Evolutionary conservation across 2,888 invertebrate genomes (phyloP), one percentile per base, ranked within the genome.

Genomic region (Artemia sp.): DNA sequence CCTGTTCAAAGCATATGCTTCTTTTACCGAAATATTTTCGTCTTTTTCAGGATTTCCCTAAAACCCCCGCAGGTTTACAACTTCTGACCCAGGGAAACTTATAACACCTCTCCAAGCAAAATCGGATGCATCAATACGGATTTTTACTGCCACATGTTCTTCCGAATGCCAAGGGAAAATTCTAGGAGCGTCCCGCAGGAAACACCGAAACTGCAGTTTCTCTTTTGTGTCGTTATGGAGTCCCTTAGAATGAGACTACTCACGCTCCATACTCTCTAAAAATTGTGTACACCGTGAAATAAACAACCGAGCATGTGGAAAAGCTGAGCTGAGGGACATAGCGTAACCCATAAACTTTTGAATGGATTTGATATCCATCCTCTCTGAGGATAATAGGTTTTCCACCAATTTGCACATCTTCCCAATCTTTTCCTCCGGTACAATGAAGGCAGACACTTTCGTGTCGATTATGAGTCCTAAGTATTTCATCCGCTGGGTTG

Each of bases 401-500:
- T 58, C 58, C n/a, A 58, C 14, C n/a, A 58, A 14, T 14, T 14
- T 14, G 12, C 58, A n/a, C 14, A 53, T 14, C 14, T 53, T 53
- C 14, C 14, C 58, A 14, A 58, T 14, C 58, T 58, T 58, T 19
- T 58, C 64, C 2, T 58, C 11, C 11, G 64, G 64, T 58, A 58
- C 24, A 19, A 58, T 58, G 64, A 58, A 58, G 24, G 64, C 64
- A 19, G 64, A 24, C 8, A 58, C 24, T 58, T n/a, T 58, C n/a
- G 64, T 58, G 64, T 58, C 64, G 8, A 58, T 24, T n/a, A 19
- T 58, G 14, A 58, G n/a, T 24, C 64, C 64, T 58, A 58, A 24
- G 24, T 58, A 58, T 8, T 9, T n/a, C 64, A 58, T 19, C 64
- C 14, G n/a, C 14, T n/a, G n/a, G 24, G 64, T 19, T 8, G 64